phyloP scores from a whole-genome alignment of 2,888 invertebrate genomes.

The Aphidoletes aphidimyza region DNA sequence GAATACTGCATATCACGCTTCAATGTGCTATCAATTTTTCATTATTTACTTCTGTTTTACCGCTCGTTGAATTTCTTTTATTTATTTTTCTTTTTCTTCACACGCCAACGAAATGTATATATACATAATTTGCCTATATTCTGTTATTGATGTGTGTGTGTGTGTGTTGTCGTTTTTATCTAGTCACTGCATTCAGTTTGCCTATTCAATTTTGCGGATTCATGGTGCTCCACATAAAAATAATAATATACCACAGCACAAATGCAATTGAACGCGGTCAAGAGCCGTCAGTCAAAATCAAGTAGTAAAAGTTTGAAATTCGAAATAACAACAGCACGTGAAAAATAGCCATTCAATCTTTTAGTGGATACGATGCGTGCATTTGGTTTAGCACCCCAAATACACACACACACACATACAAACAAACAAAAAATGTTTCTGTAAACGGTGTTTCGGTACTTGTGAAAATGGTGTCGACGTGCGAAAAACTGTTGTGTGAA shows the following conservation, averaged over 20 bases:
- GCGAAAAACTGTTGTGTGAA: not conserved
- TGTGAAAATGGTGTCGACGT: not conserved
- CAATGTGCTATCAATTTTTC: conserved; percentile 17
- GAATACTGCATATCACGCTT: not conserved
- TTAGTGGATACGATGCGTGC: not conserved
- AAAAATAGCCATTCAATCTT: not conserved
- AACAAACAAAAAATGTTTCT: not conserved
- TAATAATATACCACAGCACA: too few relatives aligned
- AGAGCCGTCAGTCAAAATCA: not conserved
- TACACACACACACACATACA: not conserved
- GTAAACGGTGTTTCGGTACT: not conserved
- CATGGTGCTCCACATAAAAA: too few relatives aligned
- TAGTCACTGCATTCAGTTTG: too few relatives aligned
- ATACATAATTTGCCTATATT: too few relatives aligned
- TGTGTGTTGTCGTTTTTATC: too few relatives aligned
- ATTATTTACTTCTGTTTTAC: not conserved
- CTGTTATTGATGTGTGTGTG: too few relatives aligned
- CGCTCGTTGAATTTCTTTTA: too few relatives aligned
- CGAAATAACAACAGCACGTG: not conserved
- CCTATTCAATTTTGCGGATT: too few relatives aligned
- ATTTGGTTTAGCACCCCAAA: not conserved
- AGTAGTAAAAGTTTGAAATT: not conserved
- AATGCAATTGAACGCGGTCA: not conserved
- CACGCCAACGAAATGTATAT: too few relatives aligned
- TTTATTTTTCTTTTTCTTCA: too few relatives aligned